Evolutionary conservation across 2,113 vertebrate genomes (phyloP), one percentile per base, ranked within the genome.

Genomic region (Nerophis ophidion): DNA sequence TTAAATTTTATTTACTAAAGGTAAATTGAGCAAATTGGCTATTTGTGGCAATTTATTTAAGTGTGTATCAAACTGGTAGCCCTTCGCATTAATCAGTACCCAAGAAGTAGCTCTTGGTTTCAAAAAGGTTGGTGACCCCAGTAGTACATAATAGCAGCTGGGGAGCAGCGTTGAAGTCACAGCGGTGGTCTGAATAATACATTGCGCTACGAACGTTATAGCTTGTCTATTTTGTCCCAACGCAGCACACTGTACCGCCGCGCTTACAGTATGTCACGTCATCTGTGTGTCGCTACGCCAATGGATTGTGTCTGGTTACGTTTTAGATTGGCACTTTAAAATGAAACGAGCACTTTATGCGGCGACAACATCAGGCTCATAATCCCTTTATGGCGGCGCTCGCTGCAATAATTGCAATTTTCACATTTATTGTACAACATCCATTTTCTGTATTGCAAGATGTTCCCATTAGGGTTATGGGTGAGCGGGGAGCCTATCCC

Each of bases 181-280:
- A 71, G 68, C 16, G 68, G 63, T 5, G 59, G 49, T 51, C 63
- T 84, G 78, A 86, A 87, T 85, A 77, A 85, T 85, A 79, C 78
- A 87, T 77, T 70, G 69, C 60, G 48, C 65, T 73, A 80, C 67
- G 71, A 77, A 77, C 76, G 65, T 74, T 81, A 76, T 74, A 80
- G 74, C 76, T 19, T 70, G 60, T 78, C 76, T 75, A 15, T 80
- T 75, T 74, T 71, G 19, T 81, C 74, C 70, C 71, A 81, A 85
- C 72, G 76, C 67, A 55, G 48, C 5, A 46, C 75, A 65, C 66
- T 70, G 48, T 48, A 42, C 67, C n/a, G 26, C 26, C 26, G 26
- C 26, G 26, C 26, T 40, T 40, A 36, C 36, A 40, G 36, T 17
- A 17, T 17, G 10, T 36, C 12, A 40, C 53, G 6, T 17, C 10